A percentile compares a stretch with the other conserved stretches of the same genome.
Conservation (phyloP, 2,113 vertebrate genomes). For the Zosterops pallidus region DNA sequence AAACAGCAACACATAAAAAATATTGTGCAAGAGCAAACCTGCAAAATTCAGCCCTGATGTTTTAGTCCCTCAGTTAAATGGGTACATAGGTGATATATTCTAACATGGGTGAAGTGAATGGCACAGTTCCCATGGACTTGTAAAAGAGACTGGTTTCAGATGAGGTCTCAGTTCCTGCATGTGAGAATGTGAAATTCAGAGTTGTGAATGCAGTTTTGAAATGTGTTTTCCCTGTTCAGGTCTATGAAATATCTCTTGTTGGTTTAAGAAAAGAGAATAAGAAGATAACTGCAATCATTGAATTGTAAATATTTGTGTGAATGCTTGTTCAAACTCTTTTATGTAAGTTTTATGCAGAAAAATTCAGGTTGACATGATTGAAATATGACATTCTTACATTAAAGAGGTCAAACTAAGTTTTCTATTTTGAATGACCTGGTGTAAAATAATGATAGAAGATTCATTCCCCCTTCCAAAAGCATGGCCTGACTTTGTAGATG, state of each 20-base stretch:
- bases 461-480: neutral
- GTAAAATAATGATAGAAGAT: neutral
- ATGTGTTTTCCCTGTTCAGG: neutral
- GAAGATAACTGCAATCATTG: neutral
- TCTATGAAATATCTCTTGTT: neutral
- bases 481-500: neutral
- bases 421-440: neutral
- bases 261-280: neutral
- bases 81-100: neutral
- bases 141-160: neutral
- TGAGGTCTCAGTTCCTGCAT: neutral
- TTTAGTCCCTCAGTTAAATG: neutral
- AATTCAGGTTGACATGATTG: neutral
- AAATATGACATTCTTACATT: neutral
- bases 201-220: neutral
- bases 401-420: neutral
- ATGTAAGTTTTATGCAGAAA: neutral
- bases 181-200: neutral
- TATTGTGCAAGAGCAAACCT: neutral
- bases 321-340: neutral
- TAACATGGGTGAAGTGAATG: neutral
- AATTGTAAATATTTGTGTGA: neutral
- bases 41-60: neutral
- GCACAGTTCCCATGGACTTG: neutral
- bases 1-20: neutral